Evolutionary conservation across 64 coral and sea anemone species (phyloP).

Genomic region (Cladopsammia gracilis): DNA sequence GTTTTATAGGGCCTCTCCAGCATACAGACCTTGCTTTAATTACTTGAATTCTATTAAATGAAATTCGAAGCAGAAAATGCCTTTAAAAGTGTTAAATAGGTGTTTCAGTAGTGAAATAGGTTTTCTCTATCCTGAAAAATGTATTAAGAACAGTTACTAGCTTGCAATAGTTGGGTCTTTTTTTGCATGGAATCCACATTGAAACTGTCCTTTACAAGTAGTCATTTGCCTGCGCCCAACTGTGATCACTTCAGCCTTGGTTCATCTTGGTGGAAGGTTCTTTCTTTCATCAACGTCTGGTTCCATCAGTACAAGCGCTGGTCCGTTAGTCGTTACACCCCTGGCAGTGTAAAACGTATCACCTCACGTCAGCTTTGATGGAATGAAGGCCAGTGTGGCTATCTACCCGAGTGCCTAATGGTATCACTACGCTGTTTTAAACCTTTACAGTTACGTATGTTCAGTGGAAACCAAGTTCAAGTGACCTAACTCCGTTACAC

Average conservation of each 20-base stretch:
- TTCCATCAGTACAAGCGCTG: not conserved
- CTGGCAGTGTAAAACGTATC: slow-evolving; percentile 45
- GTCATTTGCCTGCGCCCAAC: slow-evolving; percentile 18
- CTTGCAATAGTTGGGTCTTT: slow-evolving; percentile 48
- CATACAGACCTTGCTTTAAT: too few relatives aligned
- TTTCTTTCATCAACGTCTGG: slow-evolving; percentile 63
- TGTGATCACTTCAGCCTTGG: slow-evolving; percentile 15
- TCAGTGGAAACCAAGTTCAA: not conserved
- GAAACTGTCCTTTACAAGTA: slow-evolving; percentile 23
- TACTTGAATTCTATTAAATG: too few relatives aligned
- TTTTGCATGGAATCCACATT: slow-evolving; percentile 59
- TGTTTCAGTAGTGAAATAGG: too few relatives aligned
- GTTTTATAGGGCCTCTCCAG: too few relatives aligned
- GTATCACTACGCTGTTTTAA: slow-evolving; percentile 48
- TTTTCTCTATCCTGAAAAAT: too few relatives aligned
- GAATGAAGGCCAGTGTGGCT: not conserved
- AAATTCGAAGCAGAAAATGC: too few relatives aligned
- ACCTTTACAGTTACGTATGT: not conserved
- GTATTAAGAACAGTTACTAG: not conserved
- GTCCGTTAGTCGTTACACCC: not conserved
- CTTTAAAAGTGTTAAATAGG: too few relatives aligned
- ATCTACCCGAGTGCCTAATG: too few relatives aligned
- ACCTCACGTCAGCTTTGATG: slow-evolving; percentile 33
- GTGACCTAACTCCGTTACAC: not conserved
- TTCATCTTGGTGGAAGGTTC: slow-evolving; percentile 53